Base-by-base conservation (phyloP, 1,140 invertebrate genomes). In the Micrasema longulum region DNA sequence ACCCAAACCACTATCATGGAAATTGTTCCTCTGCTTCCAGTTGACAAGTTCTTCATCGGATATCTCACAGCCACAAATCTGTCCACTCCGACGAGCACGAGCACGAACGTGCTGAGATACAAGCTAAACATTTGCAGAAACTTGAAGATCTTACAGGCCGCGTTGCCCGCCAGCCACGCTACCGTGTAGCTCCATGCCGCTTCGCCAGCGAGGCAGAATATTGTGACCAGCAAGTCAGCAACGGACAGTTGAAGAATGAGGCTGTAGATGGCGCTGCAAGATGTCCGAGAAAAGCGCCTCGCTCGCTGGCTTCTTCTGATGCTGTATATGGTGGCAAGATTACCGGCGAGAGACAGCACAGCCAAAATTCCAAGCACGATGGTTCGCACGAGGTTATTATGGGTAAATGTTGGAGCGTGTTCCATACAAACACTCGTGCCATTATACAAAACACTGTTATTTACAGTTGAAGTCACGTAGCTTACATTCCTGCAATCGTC, bases 11-110 rank as follows among this genome's bases (percentile, higher is more conserved):
- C 78, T 0, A 87, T 80, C 1, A 93, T 86, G 5, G 91, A 82
- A 45, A 85, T 87, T 63, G 85, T 86, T 76, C 87, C 91, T 18
- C 88, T 82, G 18, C 89, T 87, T 2, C 89, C 86, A 18, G 91
- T 91, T n/a, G 89, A 91, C 65, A 92, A 86, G 63, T 89, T 86
- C 67, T 91, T 91, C 87, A 95, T 91, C 0, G 93, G 93, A 80
- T 93, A 93, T 69, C 92, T 87, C 1, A 95, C 91, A 0, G 93
- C 93, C 35, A 92, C 83, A 84, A 92, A 94, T 55, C 93, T 85
- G 77, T 95, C 93, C 18, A 95, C 85, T 5, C 92, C 92, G 74
- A 95, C 94, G 7, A 94, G 85, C 2, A 95, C 93, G 18, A 94
- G 82, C 14, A 94, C 88, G 79, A 93, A 95, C 0, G 93, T 95